Base-by-base conservation (phyloP, 2,113 vertebrate species). In the Bambusicola thoracicus region DNA sequence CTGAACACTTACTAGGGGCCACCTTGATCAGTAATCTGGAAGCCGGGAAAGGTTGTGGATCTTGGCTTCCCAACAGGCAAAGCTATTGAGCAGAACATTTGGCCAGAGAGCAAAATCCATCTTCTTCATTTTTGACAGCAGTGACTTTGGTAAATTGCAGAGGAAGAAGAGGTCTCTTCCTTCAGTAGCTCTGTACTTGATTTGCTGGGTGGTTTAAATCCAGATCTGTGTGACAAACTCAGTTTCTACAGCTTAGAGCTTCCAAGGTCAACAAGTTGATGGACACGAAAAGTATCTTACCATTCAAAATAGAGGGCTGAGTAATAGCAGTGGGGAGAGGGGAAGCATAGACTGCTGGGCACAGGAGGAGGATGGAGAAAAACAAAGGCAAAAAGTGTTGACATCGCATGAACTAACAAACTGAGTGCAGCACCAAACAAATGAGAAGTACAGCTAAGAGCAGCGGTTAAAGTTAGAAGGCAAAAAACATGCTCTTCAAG, bases 261-360 rank as follows among this genome's bases (percentile, higher is more conserved):
- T 92, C 85, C 69, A 92, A 95, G 85, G 93, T 95, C 89, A 94
- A 95, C 78, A 90, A 58, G 80, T 53, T 88, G 74, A 95, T 92
- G 80, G 65, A 38, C 82, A 32, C 58, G 43, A 76, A 95, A 94
- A 90, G 43, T 91, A 62, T 88, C 69, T 91, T 44, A 48, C 34
- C 6, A 11, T 43, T 87, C 5, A 7, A 72, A 92, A 62, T 24
- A 0, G 0, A 70, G 20, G 20, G 40, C 22, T 90, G 72, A 53
- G 51, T 82, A 91, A 68, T 7, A 72, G 32, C 1, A 0, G 8
- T 20, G 43, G 24, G 30, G n/a, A 85, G 29, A 67, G 27, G 46
- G 41, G 41, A 88, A 53, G 21, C 15, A 51, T 38, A 51, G 44
- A 9, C 29, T 85, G 13, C 55, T 85, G 62, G 34, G 29, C n/a